Evolutionary conservation across 1,140 invertebrate species (phyloP).

Genomic region (Caerostris darwini): DNA sequence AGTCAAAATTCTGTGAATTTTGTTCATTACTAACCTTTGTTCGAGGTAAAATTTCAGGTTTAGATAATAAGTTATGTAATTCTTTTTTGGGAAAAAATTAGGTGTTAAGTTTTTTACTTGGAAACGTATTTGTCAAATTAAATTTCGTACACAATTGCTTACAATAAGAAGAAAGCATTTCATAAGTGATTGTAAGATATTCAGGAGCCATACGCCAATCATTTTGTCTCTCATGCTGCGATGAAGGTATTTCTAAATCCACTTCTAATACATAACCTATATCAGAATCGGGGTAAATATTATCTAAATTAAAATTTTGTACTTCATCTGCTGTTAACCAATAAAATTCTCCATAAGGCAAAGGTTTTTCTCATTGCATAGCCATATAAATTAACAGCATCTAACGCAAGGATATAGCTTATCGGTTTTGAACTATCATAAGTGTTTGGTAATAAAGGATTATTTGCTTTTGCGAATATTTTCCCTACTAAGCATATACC

Average conservation of each 20-base stretch:
- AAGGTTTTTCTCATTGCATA: constrained; percentile 67
- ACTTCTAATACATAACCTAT: constrained; percentile 79
- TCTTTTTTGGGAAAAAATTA: constrained; percentile 77
- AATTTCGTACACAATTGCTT: constrained; percentile 24
- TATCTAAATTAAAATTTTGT: constrained; percentile 20
- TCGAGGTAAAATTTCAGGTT: too few relatives aligned
- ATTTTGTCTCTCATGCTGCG: constrained; percentile 80
- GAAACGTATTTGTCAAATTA: constrained; percentile 1
- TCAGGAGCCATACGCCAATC: constrained; percentile 82
- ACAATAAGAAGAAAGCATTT: constrained; percentile 63
- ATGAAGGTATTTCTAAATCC: constrained; percentile 79
- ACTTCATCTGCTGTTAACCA: constrained; percentile 66
- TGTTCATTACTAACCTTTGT: too few relatives aligned
- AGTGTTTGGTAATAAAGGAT: background rate
- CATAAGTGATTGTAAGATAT: constrained; percentile 60
- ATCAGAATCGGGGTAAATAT: constrained; percentile 7
- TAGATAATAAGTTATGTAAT: constrained; percentile 48
- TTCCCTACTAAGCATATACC: constrained; percentile 61
- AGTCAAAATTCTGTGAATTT: too few relatives aligned
- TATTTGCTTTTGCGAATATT: background rate
- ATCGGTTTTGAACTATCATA: background rate
- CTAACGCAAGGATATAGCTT: constrained; percentile 9
- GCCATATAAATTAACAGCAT: constrained; percentile 78
- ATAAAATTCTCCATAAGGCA: constrained; percentile 58
- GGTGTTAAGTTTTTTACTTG: constrained; percentile 53